Base-by-base conservation (phyloP, 1,140 invertebrate species). In the Diorhabda sublineata region DNA sequence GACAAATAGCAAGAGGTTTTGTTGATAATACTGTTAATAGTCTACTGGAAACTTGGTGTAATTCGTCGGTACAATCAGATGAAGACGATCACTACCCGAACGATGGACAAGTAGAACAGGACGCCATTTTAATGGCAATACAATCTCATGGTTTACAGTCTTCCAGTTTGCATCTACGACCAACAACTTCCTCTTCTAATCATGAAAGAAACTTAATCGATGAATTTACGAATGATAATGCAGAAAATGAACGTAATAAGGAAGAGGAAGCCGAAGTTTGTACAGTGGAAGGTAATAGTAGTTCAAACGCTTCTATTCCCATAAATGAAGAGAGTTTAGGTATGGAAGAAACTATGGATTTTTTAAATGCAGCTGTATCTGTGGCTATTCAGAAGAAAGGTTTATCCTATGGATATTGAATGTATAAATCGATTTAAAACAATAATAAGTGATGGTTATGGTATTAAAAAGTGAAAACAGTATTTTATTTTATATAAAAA, bases 21-120 rank as follows among this genome's bases (percentile, higher is more conserved):
- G 83, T 91, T 47, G 90, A 92, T 73, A 91, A 92, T 80, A 87
- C 86, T 11, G 89, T 91, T 67, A 92, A 91, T 72, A 83, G 83
- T 72, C 85, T 90, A 41, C 75, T 91, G 58, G 89, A 90, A 76
- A 85, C 84, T 56, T 88, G 86, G 82, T 76, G 85, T 43, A 81
- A 79, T 59, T 84, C 86, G 7, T 84, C 81, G 45, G 80, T 81
- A 67, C 26, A 26, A 26, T 26, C 26, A 26, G 26, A 26, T 26
- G 26, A 26, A 26, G 85, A 85, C 78, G 85, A 84, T 80, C 83
- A 85, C 67, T 76, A 83, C 26, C 77, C 84, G 74, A 78, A 85
- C 81, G 83, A 84, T 79, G 82, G 84, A 74, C 80, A 86, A 75
- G 76, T 90, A 80, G 83, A 89, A 81, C 83, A 90, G 83, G 88